Evolutionary conservation across 2,113 vertebrate species (phyloP).

Genomic region (Origma solitaria): DNA sequence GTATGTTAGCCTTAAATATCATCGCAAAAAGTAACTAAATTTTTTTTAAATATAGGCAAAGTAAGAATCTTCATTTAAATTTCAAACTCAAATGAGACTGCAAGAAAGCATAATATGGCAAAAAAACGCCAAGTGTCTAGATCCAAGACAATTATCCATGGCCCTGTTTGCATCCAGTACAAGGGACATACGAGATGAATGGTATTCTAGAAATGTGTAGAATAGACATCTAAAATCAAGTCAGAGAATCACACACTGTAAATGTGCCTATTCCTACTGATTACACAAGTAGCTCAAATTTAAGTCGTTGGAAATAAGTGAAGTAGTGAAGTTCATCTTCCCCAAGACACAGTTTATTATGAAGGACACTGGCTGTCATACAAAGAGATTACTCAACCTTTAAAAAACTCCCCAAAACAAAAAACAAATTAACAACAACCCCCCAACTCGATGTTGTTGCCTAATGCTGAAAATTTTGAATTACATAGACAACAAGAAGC

Average conservation of each 20-base stretch:
- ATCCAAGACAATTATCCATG: neutral
- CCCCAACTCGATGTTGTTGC: neutral
- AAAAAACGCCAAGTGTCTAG: neutral
- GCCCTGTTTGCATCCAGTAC: neutral
- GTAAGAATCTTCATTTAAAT: neutral
- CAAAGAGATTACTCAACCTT: neutral
- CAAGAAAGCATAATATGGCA: neutral
- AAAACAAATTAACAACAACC: rapidly evolving
- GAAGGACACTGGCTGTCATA: neutral
- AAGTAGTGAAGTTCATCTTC: neutral
- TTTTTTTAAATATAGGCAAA: neutral
- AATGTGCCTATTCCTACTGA: neutral
- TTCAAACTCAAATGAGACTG: neutral
- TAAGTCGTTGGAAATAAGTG: neutral
- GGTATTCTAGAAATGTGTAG: neutral
- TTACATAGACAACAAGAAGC: neutral
- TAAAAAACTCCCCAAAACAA: neutral
- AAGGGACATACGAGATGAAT: rapidly evolving
- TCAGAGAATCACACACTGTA: neutral
- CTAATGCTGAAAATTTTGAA: neutral
- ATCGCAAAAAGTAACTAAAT: neutral
- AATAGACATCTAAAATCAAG: neutral
- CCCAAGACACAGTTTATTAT: neutral
- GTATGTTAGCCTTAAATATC: neutral
- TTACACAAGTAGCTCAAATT: neutral